Evolutionary conservation across 1,140 invertebrate species (phyloP).

Genomic region (Oryctes rhinoceros): DNA sequence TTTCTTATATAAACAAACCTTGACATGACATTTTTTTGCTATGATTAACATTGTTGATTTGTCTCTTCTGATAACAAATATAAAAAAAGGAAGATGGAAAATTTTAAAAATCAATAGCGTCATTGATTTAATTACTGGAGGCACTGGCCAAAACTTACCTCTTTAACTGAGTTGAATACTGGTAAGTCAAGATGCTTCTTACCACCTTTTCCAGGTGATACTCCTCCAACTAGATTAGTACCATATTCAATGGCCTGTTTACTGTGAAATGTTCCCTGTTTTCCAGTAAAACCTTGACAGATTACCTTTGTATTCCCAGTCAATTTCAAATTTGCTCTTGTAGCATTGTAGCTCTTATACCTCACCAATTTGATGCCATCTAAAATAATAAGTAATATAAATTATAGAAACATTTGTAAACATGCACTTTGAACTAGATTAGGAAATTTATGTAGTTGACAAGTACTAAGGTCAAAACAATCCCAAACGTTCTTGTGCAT

Average conservation of each 20-base stretch:
- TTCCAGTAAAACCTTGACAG: constrained; percentile 91
- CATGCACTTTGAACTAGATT: constrained; percentile 15
- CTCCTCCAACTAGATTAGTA: constrained; percentile 96
- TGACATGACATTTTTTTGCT: too few species aligned
- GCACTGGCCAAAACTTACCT: not conserved
- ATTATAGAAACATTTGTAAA: constrained; percentile 6
- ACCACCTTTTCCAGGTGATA: constrained; percentile 97
- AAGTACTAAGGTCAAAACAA: constrained; percentile 9
- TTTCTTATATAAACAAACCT: too few species aligned
- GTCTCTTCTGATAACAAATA: too few species aligned
- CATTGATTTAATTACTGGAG: constrained; percentile 60
- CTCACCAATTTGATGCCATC: constrained; percentile 17
- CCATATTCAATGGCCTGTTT: constrained; percentile 99
- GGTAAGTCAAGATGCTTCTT: constrained; percentile 92
- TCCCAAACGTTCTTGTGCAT: not conserved
- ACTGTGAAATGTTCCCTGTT: constrained; percentile 92
- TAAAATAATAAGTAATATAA: not conserved
- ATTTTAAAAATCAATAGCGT: constrained; percentile 73
- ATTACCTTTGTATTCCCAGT: constrained; percentile 89
- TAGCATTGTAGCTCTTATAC: constrained; percentile 2
- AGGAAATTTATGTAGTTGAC: not conserved
- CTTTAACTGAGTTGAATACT: constrained; percentile 93
- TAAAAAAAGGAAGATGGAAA: too few species aligned
- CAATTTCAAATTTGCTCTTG: constrained; percentile 47
- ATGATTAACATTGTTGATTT: too few species aligned